phyloP scores from a whole-genome alignment of 2,888 invertebrate species.

The Coenonympha glycerion region DNA sequence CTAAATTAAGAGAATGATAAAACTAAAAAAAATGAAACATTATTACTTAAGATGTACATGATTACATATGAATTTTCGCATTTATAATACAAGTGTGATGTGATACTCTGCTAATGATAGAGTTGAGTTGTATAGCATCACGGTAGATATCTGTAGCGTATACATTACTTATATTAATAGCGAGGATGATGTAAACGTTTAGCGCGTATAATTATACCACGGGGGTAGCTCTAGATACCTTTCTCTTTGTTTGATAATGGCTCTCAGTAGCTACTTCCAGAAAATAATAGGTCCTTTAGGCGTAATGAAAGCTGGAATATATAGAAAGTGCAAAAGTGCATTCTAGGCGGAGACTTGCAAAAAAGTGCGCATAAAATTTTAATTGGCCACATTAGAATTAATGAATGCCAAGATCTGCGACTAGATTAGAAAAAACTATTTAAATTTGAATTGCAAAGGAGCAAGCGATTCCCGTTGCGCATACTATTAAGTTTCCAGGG shows the following conservation, averaged over 20 bases:
- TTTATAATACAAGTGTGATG: no score
- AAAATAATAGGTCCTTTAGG: conserved; percentile 26
- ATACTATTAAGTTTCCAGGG: conserved; percentile 24
- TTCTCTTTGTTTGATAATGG: conserved; percentile 25
- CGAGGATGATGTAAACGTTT: conserved; percentile 19
- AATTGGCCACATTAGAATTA: conserved; percentile 28
- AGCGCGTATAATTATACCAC: conserved; percentile 22
- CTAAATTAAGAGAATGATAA: no score
- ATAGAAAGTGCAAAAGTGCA: conserved; percentile 26
- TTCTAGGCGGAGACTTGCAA: conserved; percentile 17
- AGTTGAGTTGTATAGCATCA: background rate
- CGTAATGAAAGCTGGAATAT: conserved; percentile 27
- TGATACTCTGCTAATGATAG: conserved; percentile 1
- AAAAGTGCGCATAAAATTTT: conserved; percentile 29
- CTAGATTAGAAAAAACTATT: conserved; percentile 29
- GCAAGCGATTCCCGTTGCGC: conserved; percentile 19
- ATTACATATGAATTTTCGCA: no score
- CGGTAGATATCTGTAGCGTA: background rate
- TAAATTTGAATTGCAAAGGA: conserved; percentile 26
- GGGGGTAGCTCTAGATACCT: conserved; percentile 18
- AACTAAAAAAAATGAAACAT: no score
- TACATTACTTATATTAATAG: conserved; percentile 7
- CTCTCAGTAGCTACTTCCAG: conserved; percentile 16
- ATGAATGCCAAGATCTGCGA: conserved; percentile 22
- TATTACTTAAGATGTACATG: no score